Evolutionary conservation across 2,113 vertebrate genomes (phyloP), one percentile per base, ranked within the genome.

Genomic region (Probosciger aterrimus): DNA sequence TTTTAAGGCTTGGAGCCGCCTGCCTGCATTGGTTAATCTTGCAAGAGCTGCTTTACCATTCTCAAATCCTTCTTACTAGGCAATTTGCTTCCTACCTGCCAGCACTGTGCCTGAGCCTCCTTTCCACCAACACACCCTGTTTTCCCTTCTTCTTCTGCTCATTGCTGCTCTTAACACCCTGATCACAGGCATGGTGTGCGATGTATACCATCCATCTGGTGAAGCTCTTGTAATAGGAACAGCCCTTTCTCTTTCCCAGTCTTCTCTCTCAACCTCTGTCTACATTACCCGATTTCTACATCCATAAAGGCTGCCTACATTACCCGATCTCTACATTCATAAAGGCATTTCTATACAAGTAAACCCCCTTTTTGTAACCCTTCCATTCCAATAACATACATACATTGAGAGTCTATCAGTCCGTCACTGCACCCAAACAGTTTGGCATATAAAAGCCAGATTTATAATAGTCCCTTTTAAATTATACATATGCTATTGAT

Each of bases 21-120:
- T 90, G 88, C 73, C 86, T 90, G 65, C 86, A 23, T 30, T 88
- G 62, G 76, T 52, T 92, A 65, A 95, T 90, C 87, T 92, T 81
- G 74, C 71, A 80, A 79, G 62, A 74, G 49, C 75, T 91, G 37
- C 80, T 65, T 60, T n/a, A 50, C 33, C 60, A 33, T 65, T 91
- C 84, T 68, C 70, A 78, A 92, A 91, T 74, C 73, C 64, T 88
- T 31, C 78, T 75, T 88, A 68, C 57, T 18, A 47, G 24, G 60
- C 33, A 92, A 64, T 90, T 86, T 83, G 25, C 63, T 75, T 77
- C 70, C 59, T 50, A 55, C 25, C 43, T 24, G 41, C 53, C 75
- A 76, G 71, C 41, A 46, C 37, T 31, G n/a, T 0, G 6, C 33
- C 85, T 90, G 67, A 62, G 33, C 31, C 60, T 85, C 17, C 63